Percentiles rank a stretch among this genome's conserved stretches.
These are phyloP conservation scores for Julus scandinavius DNA, from an alignment of 2,888 invertebrate genomes.

Conservation along the genomic window DNA sequence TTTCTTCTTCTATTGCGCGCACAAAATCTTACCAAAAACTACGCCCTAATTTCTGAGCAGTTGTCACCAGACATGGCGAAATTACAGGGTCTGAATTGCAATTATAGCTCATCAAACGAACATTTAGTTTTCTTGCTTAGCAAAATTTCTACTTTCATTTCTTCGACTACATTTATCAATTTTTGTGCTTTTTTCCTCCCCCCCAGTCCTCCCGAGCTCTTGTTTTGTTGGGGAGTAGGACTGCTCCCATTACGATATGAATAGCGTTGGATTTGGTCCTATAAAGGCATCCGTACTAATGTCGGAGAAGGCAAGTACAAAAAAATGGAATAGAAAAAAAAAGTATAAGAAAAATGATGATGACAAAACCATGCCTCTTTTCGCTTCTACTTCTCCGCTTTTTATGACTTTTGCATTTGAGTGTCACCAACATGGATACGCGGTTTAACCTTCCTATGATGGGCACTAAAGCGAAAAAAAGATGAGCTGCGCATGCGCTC, in stretches of 20 bases:
- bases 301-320: neutral
- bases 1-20: neutral
- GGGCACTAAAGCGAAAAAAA: neutral
- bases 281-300: neutral
- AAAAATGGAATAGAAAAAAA: neutral
- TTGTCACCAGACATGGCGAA: constrained; percentile 7
- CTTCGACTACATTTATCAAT: constrained; percentile 35
- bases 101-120: constrained; percentile 47
- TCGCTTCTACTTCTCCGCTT: constrained; percentile 37
- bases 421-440: constrained; percentile 21
- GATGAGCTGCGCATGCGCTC: neutral
- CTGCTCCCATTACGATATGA: constrained; percentile 17
- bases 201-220: neutral
- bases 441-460: constrained; percentile 7
- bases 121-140: constrained; percentile 47
- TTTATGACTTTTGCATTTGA: constrained; percentile 44
- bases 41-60: constrained; percentile 42
- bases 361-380: constrained; percentile 54
- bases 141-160: constrained; percentile 47
- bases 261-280: neutral
- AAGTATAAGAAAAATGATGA: constrained; percentile 53
- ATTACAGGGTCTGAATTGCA: constrained; percentile 40
- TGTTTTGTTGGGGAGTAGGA: constrained; percentile 19
- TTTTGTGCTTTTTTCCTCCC: neutral
- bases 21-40: neutral